Conservation (phyloP, 2,113 vertebrate species). For the Hippocampus zosterae region DNA sequence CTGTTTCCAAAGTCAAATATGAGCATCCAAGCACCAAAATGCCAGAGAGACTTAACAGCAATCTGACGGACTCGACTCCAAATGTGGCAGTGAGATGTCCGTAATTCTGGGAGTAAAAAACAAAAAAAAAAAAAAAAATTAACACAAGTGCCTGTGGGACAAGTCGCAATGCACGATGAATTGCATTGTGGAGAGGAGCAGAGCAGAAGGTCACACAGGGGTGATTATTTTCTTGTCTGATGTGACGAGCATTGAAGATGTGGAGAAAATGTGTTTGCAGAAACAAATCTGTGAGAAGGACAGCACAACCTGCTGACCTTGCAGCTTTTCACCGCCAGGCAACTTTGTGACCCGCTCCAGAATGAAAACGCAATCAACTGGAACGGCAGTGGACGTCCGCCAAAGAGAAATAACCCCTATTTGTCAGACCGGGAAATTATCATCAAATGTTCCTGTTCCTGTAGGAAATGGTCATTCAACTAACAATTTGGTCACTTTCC, state of each 20-base stretch:
- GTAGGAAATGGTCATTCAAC: background rate
- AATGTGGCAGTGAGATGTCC: slow-evolving; percentile 62
- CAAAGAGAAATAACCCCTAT: background rate
- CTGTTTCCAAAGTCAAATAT: background rate
- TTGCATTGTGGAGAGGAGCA: background rate
- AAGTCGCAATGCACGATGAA: background rate
- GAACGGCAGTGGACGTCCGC: background rate
- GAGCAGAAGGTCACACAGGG: background rate
- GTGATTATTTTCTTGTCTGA: background rate
- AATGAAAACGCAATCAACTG: background rate
- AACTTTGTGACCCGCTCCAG: background rate
- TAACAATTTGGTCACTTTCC: background rate
- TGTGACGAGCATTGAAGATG: background rate
- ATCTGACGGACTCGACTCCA: slow-evolving; percentile 65
- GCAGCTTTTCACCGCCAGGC: background rate
- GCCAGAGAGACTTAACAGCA: slow-evolving; percentile 64
- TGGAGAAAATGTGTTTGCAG: background rate
- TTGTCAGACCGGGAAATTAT: too few relatives aligned
- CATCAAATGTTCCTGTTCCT: background rate
- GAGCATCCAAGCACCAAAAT: slow-evolving; percentile 12
- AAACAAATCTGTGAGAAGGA: slow-evolving; percentile 11
- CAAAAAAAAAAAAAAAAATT: slow-evolving; percentile 66
- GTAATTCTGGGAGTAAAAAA: slow-evolving; percentile 63
- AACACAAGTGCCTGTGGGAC: slow-evolving; percentile 31
- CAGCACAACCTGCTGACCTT: slow-evolving; percentile 11